Conservation (phyloP, 2,797 vertebrate species). For the Galagoides demidoff region DNA sequence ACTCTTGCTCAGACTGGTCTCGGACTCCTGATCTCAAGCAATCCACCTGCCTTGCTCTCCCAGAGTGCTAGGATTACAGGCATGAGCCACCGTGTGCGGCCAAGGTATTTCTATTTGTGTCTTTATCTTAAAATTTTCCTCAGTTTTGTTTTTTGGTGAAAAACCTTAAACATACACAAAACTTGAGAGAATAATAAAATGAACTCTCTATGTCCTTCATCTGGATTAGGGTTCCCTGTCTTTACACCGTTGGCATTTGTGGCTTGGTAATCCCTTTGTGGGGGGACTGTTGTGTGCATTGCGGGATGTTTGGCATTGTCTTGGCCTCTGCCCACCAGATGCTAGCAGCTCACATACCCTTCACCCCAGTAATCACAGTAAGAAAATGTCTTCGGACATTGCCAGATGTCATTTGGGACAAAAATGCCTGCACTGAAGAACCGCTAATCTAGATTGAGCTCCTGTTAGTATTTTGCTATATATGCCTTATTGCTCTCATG, state of each 20-base stretch:
- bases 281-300: neutral
- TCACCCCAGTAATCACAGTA: neutral
- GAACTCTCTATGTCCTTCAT: neutral
- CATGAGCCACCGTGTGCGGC: too few relatives aligned
- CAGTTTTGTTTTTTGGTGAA: neutral
- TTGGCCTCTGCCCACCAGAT: neutral
- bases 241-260: neutral
- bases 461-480: neutral
- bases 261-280: neutral
- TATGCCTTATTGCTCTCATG: neutral
- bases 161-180: neutral
- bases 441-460: neutral
- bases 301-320: neutral
- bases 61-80: too few relatives aligned
- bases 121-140: neutral
- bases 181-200: neutral
- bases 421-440: neutral
- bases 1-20: too few relatives aligned
- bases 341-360: neutral
- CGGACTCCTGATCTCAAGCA: too few relatives aligned
- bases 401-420: neutral
- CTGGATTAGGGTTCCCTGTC: neutral
- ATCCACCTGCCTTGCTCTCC: too few relatives aligned
- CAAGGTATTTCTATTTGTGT: neutral
- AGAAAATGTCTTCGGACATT: neutral